Conservation (phyloP, 37 sponge, comb jelly and placozoan genomes). For the Ianthella basta region DNA sequence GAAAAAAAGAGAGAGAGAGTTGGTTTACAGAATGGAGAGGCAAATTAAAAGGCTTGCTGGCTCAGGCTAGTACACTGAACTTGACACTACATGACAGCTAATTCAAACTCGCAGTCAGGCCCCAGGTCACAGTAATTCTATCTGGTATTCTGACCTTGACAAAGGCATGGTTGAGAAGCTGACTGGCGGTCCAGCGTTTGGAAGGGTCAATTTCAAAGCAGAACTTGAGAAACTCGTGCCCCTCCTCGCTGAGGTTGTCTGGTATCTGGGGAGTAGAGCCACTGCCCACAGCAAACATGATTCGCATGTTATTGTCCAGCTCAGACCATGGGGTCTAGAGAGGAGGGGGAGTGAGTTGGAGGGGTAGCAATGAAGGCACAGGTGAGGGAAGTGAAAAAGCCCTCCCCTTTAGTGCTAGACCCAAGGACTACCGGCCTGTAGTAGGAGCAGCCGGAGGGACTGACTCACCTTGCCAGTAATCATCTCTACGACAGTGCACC, state of each 20-base stretch:
- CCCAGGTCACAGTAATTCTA: background rate
- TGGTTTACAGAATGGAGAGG: no score
- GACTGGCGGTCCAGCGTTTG: slow-evolving; percentile 51
- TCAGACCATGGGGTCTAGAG: slow-evolving; percentile 79
- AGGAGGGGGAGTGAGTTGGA: background rate
- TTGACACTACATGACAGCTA: background rate
- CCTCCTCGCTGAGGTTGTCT: slow-evolving; percentile 59
- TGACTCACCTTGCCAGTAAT: slow-evolving; percentile 78
- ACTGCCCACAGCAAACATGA: slow-evolving; percentile 76
- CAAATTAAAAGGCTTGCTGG: no score
- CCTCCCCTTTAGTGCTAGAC: no score
- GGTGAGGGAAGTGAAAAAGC: no score
- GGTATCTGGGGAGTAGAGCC: slow-evolving; percentile 48
- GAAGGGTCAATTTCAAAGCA: slow-evolving; percentile 61
- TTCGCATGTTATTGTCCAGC: slow-evolving; percentile 66
- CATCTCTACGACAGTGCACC: slow-evolving; percentile 91
- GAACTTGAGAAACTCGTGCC: slow-evolving; percentile 61
- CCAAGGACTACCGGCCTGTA: no score
- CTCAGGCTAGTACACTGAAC: no score
- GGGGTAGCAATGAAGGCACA: no score
- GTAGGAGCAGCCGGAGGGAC: background rate
- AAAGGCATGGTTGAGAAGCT: slow-evolving; percentile 68
- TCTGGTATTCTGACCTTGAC: slow-evolving; percentile 63
- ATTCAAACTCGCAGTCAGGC: background rate
- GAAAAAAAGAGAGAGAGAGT: background rate